Conservation (phyloP, 2,888 invertebrate species). For the Aspidapion aeneum region DNA sequence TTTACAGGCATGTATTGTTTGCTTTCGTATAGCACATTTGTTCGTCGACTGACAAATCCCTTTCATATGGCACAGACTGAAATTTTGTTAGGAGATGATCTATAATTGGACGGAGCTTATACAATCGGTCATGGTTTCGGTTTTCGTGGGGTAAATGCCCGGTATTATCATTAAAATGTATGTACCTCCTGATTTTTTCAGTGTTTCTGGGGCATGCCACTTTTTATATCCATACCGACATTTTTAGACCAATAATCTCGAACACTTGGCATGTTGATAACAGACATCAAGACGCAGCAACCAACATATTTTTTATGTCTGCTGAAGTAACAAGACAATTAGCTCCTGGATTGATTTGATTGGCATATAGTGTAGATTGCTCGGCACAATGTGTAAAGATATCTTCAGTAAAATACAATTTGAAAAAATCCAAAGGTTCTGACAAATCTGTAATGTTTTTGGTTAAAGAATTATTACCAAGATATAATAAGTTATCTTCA, state of each 20-base stretch:
- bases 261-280: conserved; percentile 14
- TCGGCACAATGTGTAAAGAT: not conserved
- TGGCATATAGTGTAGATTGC: not conserved
- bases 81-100: conserved; percentile 32
- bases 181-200: conserved; percentile 26
- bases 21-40: conserved; percentile 38
- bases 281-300: conserved; percentile 13
- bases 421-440: not conserved
- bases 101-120: conserved; percentile 27
- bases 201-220: conserved; percentile 11
- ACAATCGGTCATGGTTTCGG: conserved; percentile 23
- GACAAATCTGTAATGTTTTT: not conserved
- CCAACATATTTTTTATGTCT: conserved; percentile 10
- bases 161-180: conserved; percentile 37
- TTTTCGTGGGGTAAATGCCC: conserved; percentile 15
- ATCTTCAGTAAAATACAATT: not conserved
- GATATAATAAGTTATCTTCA: not conserved
- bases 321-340: not conserved
- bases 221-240: conserved; percentile 1
- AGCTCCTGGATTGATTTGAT: not conserved
- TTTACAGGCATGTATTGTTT: conserved; percentile 35
- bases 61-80: conserved; percentile 33
- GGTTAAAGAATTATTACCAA: not conserved
- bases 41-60: conserved; percentile 34
- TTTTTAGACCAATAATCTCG: conserved; percentile 15